Evolutionary conservation across 2,113 vertebrate genomes (phyloP).

Genomic region (Anarhynchus alexandrinus): DNA sequence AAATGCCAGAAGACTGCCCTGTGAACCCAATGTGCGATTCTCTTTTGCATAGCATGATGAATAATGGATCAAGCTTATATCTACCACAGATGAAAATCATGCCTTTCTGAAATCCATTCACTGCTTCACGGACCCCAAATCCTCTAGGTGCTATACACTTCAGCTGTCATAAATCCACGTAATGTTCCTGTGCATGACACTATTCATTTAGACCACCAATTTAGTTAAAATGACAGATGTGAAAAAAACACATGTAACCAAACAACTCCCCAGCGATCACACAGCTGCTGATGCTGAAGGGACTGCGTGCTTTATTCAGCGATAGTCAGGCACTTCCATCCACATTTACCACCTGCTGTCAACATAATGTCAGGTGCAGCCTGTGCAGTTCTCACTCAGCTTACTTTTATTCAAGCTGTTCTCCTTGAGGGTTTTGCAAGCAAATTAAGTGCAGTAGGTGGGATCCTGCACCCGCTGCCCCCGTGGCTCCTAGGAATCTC

Average conservation of each 20-base stretch:
- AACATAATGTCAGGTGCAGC: background rate
- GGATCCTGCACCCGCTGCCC: background rate
- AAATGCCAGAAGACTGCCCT: constrained; percentile 30
- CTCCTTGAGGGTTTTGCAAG: background rate
- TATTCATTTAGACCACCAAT: constrained; percentile 53
- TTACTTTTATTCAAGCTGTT: background rate
- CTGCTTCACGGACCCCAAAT: background rate
- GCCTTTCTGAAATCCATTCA: constrained; percentile 29
- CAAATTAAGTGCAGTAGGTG: background rate
- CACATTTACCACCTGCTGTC: constrained; percentile 52
- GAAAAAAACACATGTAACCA: constrained; percentile 3
- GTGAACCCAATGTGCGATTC: constrained; percentile 6
- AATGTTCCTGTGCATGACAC: constrained; percentile 9
- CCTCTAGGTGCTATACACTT: constrained; percentile 25
- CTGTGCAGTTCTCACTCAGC: background rate
- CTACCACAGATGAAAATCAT: constrained; percentile 23
- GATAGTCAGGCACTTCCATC: background rate
- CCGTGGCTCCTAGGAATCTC: background rate
- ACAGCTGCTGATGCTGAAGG: constrained; percentile 50
- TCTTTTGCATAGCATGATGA: constrained; percentile 32
- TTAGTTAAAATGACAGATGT: constrained; percentile 50
- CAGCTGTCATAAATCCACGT: constrained; percentile 39
- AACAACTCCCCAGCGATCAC: constrained; percentile 22
- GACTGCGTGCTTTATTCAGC: background rate
- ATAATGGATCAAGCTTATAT: constrained; percentile 48